Percentiles rank a stretch among this genome's conserved stretches.
These are phyloP conservation scores for Herpetotheres cachinnans DNA, from an alignment of 2,113 vertebrate genomes.

Conservation along the genomic window DNA sequence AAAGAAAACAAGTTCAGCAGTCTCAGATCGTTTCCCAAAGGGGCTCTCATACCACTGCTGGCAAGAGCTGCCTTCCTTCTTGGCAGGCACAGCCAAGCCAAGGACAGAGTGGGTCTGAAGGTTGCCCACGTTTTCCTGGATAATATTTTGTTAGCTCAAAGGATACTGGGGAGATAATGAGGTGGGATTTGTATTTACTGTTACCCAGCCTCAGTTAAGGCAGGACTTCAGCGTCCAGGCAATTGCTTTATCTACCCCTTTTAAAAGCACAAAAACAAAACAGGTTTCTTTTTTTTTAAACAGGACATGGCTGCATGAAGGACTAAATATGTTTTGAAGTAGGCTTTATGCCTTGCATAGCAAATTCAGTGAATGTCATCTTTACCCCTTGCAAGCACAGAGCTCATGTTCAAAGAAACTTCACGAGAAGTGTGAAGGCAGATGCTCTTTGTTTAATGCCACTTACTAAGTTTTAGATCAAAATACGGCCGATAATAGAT, in stretches of 20 bases:
- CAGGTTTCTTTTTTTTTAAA: not conserved
- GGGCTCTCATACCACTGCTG: not conserved
- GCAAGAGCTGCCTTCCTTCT: not conserved
- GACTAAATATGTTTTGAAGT: not conserved
- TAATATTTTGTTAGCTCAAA: not conserved
- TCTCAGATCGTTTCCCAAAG: conserved; percentile 9
- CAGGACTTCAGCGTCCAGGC: not conserved
- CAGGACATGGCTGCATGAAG: not conserved
- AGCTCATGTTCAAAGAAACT: conserved; percentile 12
- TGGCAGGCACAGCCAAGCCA: not conserved
- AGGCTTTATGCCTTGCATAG: not conserved
- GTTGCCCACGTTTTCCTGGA: not conserved
- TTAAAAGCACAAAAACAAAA: not conserved
- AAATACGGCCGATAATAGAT: not conserved
- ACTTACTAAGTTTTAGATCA: not conserved
- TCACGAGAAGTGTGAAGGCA: not conserved
- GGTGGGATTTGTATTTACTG: not conserved
- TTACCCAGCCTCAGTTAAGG: not conserved
- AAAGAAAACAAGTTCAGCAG: not conserved
- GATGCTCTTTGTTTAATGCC: not conserved
- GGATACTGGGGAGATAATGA: not conserved
- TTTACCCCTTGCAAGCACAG: not conserved
- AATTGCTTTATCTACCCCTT: not conserved
- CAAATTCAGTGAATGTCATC: not conserved
- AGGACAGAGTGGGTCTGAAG: not conserved